Evolutionary conservation across 2,797 vertebrate genomes (phyloP), one percentile per base, ranked within the genome.

Genomic region (Sebastes kiyomatsui): DNA sequence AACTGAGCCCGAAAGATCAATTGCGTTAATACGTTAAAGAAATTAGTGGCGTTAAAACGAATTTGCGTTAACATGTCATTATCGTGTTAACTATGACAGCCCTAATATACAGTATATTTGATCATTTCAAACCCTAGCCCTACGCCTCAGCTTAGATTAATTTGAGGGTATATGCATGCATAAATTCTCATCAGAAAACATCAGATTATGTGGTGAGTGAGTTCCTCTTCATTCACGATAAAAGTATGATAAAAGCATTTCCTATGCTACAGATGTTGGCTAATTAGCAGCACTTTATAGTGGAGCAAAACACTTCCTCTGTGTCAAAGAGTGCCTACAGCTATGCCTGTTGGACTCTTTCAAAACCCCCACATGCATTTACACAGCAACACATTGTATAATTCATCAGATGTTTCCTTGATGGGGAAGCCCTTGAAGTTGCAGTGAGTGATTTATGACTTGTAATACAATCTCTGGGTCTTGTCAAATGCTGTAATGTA

Each of bases 381-480:
- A 75, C 75, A 61, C 70, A 73, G 38, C 16, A 74, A 73, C 76
- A 77, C 16, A 27, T 18, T 83, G 35, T 81, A 80, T 84, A 78
- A 90, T 89, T 88, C 54, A 85, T 85, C 73, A 64, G 28, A 69
- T 79, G 72, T 77, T 79, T 77, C 79, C 64, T 83, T 88, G 68
- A 81, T 73, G 58, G 64, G 75, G 55, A 87, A 80, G 73, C 55
- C 82, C 78, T 88, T 77, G 64, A 79, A 86, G 86, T 79, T 79
- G 74, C 61, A 84, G 12, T 59, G 14, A 68, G 66, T 82, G 75
- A 90, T 85, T 84, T 87, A 74, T 86, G 58, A 67, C 75, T 58
- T 80, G 54, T 42, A 78, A 66, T 70, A 52, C 46, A 70, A 77
- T 70, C 64, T 25, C 35, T 67, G n/a, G 49, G 70, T 79, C 77